Percentiles rank a stretch among this genome's conserved stretches.
Conservation (phyloP, 2,888 invertebrate genomes). For the Syritta pipiens region DNA sequence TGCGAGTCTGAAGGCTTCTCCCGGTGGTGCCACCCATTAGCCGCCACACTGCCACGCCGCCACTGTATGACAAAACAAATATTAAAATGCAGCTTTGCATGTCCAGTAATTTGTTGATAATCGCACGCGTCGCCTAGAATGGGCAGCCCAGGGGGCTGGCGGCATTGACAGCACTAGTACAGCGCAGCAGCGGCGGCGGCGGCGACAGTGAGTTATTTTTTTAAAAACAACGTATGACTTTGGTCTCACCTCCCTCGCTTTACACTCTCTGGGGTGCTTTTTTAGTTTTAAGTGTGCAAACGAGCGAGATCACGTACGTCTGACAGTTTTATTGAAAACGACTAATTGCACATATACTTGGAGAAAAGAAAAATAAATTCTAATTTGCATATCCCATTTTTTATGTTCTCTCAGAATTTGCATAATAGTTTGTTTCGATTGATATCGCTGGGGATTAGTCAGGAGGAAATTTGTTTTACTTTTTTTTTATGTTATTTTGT, state of each 20-base stretch:
- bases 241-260: conserved; percentile 7
- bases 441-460: background rate
- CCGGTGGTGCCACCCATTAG: conserved; percentile 38
- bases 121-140: conserved; percentile 63
- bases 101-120: conserved; percentile 69
- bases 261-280: conserved; percentile 31
- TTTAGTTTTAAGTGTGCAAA: conserved; percentile 37
- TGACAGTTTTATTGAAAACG: conserved; percentile 62
- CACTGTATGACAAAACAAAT: conserved; percentile 62
- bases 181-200: conserved; percentile 10
- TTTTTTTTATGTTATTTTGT: no score
- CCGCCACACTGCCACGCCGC: conserved; percentile 14
- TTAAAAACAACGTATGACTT: conserved; percentile 43
- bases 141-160: conserved; percentile 10
- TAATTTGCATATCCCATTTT: conserved; percentile 24
- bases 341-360: conserved; percentile 59
- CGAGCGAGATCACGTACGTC: conserved; percentile 64
- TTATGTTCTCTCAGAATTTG: background rate
- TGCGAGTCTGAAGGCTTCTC: no score
- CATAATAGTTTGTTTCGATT: background rate
- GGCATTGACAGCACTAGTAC: no score
- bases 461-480: background rate
- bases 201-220: conserved; percentile 51
- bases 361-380: conserved; percentile 13
- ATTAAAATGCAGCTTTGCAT: conserved; percentile 69